These are phyloP conservation scores for Ommatoiulus sabulosus DNA, from an alignment of 2,888 invertebrate species.

Conservation along the genomic window DNA sequence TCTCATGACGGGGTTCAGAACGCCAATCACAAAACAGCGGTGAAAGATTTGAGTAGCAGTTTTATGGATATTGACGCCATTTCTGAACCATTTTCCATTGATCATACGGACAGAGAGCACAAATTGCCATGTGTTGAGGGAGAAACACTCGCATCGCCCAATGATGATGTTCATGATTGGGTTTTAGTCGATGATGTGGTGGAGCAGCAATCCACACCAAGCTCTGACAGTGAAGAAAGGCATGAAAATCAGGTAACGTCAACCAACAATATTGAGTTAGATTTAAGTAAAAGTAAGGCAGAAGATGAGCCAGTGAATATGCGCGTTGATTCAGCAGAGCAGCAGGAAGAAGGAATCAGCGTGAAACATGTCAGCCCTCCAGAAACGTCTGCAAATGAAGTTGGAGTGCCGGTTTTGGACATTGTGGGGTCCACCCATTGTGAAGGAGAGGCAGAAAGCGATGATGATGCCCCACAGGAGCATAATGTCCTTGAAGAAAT, in stretches of 20 bases:
- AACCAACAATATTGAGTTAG: conserved; percentile 40
- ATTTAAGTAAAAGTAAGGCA: conserved; percentile 36
- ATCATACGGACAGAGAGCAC: background rate
- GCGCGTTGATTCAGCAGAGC: background rate
- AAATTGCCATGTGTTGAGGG: background rate
- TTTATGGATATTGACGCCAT: background rate
- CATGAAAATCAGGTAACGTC: conserved; percentile 29
- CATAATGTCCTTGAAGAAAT: background rate
- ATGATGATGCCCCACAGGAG: background rate
- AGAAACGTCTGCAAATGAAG: background rate
- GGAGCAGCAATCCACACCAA: background rate
- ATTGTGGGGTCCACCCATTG: background rate
- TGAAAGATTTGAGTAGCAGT: background rate
- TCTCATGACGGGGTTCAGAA: background rate
- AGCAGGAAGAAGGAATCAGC: background rate
- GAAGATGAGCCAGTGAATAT: background rate
- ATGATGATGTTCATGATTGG: background rate
- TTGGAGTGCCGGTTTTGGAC: background rate
- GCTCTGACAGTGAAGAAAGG: no score
- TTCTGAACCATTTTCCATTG: background rate
- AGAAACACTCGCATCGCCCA: background rate
- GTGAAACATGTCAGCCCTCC: background rate
- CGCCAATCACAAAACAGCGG: background rate
- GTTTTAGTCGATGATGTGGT: background rate
- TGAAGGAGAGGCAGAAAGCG: background rate